Conservation (phyloP, 2,113 vertebrate genomes). For the Theropithecus gelada region DNA sequence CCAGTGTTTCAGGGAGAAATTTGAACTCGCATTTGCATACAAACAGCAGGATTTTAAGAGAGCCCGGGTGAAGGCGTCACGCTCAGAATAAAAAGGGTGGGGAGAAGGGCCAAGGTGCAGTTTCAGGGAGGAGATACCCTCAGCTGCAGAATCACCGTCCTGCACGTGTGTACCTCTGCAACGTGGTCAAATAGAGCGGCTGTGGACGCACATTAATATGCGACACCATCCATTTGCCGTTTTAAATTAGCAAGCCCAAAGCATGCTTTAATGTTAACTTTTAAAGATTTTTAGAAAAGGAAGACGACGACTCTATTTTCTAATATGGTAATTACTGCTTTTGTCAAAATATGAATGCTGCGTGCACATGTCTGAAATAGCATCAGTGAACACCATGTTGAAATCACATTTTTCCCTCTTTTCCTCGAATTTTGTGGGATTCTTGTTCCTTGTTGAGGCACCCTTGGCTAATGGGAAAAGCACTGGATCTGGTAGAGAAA, state of each 20-base stretch:
- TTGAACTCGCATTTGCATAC: not conserved
- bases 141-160: not conserved
- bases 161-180: accelerated
- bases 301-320: not conserved
- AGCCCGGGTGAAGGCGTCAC: accelerated
- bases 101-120: not conserved
- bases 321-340: not conserved
- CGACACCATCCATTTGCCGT: accelerated
- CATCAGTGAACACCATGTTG: not conserved
- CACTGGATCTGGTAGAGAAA: not conserved
- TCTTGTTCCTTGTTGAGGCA: not conserved
- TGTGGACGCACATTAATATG: accelerated
- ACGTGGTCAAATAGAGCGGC: too few relatives aligned
- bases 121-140: not conserved
- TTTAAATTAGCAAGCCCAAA: not conserved
- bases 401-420: not conserved
- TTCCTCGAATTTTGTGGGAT: not conserved
- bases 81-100: not conserved
- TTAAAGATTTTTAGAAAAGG: not conserved
- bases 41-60: not conserved
- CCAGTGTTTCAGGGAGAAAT: not conserved
- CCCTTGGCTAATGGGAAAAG: not conserved
- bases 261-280: not conserved
- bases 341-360: not conserved
- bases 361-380: not conserved